Evolutionary conservation across 2,888 invertebrate genomes (phyloP), one percentile per base, ranked within the genome.

Genomic region (Chironomus riparius): DNA sequence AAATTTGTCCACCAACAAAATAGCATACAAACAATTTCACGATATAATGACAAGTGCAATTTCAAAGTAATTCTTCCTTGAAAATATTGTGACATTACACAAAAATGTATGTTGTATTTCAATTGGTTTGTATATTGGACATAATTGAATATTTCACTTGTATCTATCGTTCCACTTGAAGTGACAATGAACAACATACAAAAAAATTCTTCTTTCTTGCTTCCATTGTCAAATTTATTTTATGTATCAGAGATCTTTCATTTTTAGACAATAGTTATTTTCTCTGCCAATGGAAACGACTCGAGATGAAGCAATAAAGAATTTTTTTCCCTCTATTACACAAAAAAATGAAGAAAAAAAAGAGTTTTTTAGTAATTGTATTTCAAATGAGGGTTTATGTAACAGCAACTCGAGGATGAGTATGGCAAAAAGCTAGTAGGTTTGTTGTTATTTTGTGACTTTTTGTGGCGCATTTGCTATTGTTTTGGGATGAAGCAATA

Each of bases 111-210:
- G 38, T 38, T 56, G 56, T 7, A 56, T 18, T 18, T 65, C 56
- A 18, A 56, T 65, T 65, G 65, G 65, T 18, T 22, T 65, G 18
- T 65, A 24, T 74, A 74, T 68, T 73, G 72, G 62, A 73, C 48
- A 68, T 74, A 74, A 74, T 74, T 74, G 74, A 74, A 74, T 62
- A 47, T 74, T 62, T 74, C 28, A 10, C 68, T 68, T 74, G 48
- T 74, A 65, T 68, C 13, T n/a, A 74, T 74, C 48, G 74, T 74
- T 74, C 68, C 74, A 74, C 74, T 74, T 62, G 24, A 74, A 68
- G 22, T 74, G 47, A 18, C 74, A 74, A 47, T 68, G 74, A 74
- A 48, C 65, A 74, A 68, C 47, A 38, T 10, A 24, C 24, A 24
- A 24, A 48, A 70, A 24, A 70, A 50, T 70, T 70, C 50, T 56